Evolutionary conservation across 2,888 invertebrate species (phyloP).

Genomic region (Tupiocoris notatus): DNA sequence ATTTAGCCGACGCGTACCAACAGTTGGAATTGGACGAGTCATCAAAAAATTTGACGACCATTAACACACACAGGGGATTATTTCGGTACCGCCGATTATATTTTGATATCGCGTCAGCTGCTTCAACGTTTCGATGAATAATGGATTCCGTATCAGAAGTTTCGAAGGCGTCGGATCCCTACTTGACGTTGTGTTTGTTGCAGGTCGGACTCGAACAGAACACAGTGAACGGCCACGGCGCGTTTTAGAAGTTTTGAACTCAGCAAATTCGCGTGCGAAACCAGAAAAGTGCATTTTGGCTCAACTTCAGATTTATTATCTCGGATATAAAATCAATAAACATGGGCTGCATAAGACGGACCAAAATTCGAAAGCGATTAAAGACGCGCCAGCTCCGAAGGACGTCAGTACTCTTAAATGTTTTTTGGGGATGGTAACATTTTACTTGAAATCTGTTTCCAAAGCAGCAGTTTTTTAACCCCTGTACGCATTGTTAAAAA

Average conservation of each 20-base stretch:
- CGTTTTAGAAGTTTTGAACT: slow-evolving; percentile 12
- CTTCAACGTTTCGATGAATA: slow-evolving; percentile 38
- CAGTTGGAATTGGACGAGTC: slow-evolving; percentile 52
- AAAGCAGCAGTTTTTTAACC: slow-evolving; percentile 34
- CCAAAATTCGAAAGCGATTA: slow-evolving; percentile 47
- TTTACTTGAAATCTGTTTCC: slow-evolving; percentile 52
- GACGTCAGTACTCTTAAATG: slow-evolving; percentile 48
- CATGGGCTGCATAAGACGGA: slow-evolving; percentile 37
- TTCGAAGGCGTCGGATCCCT: slow-evolving; percentile 2
- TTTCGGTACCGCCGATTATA: slow-evolving; percentile 50
- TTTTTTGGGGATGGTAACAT: slow-evolving; percentile 51
- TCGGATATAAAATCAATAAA: slow-evolving; percentile 35
- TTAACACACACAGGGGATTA: slow-evolving; percentile 52
- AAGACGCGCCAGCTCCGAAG: slow-evolving; percentile 47
- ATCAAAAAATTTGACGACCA: slow-evolving; percentile 48
- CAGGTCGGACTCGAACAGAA: slow-evolving; percentile 1
- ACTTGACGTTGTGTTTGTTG: slow-evolving; percentile 36
- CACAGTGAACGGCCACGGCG: slow-evolving; percentile 9
- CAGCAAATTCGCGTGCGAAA: slow-evolving; percentile 22
- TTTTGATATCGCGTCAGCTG: slow-evolving; percentile 51
- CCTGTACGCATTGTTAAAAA: slow-evolving; percentile 32
- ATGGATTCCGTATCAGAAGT: slow-evolving; percentile 20
- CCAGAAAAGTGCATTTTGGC: slow-evolving; percentile 32
- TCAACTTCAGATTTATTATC: slow-evolving; percentile 21
- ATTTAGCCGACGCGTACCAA: too few relatives aligned